Conservation (phyloP, 2,888 invertebrate genomes). For the Corythucha ciliata region DNA sequence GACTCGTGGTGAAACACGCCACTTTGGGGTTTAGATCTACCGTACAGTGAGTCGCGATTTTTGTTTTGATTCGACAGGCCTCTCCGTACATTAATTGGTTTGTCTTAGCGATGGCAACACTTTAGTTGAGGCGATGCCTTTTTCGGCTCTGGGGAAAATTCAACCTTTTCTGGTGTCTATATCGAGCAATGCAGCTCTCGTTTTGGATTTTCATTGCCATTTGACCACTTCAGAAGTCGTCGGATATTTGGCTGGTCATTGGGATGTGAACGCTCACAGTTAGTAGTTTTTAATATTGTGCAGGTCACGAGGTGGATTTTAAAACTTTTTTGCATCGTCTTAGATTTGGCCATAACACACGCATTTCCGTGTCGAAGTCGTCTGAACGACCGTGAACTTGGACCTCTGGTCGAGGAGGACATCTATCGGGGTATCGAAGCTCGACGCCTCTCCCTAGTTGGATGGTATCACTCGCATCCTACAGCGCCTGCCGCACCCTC, state of each 20-base stretch:
- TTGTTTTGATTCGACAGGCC: not conserved
- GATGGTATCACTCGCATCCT: slow-evolving; percentile 88
- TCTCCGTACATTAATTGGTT: no score
- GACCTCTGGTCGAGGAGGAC: slow-evolving; percentile 66
- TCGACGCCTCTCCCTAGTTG: slow-evolving; percentile 70
- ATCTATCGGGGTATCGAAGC: slow-evolving; percentile 76
- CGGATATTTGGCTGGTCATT: slow-evolving; percentile 90
- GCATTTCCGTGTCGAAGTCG: slow-evolving; percentile 81
- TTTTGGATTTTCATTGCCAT: slow-evolving; percentile 90
- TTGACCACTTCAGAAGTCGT: slow-evolving; percentile 88
- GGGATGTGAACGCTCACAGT: slow-evolving; percentile 93
- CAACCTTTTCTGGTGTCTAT: slow-evolving; percentile 86
- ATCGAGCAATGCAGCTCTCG: slow-evolving; percentile 72
- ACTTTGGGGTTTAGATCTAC: slow-evolving; percentile 57
- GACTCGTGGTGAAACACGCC: slow-evolving; percentile 65
- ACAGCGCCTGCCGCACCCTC: slow-evolving; percentile 79
- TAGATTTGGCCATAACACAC: slow-evolving; percentile 53
- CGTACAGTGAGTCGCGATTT: slow-evolving; percentile 56
- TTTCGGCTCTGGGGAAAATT: slow-evolving; percentile 76
- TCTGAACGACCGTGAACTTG: slow-evolving; percentile 66
- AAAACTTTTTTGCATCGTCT: no score
- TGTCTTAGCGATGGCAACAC: slow-evolving; percentile 80
- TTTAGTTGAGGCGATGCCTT: slow-evolving; percentile 79
- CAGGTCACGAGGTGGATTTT: no score
- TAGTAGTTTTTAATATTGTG: no score